phyloP scores from a whole-genome alignment of 64 coral and sea anemone genomes.

The Hydrozoanthus tunicans region DNA sequence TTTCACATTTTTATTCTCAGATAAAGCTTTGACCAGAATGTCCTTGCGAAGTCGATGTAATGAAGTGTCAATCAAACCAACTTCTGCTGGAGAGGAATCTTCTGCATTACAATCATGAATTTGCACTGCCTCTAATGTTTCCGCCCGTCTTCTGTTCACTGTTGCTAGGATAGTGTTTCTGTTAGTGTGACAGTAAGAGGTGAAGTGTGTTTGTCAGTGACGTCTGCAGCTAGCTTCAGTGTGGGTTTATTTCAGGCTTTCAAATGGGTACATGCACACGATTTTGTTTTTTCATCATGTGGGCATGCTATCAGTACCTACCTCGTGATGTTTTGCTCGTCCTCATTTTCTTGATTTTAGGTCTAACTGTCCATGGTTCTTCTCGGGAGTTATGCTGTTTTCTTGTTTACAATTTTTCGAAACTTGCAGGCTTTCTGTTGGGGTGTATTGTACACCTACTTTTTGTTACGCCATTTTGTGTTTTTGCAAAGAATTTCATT shows the following conservation, averaged over 20 bases:
- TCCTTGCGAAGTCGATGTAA: slow-evolving; percentile 7
- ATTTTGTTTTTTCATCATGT: neutral
- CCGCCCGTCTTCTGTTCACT: slow-evolving; percentile 15
- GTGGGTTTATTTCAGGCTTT: slow-evolving; percentile 10
- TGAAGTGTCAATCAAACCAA: slow-evolving; percentile 8
- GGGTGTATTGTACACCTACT: neutral
- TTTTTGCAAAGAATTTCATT: neutral
- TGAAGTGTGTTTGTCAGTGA: neutral
- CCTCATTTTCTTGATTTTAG: neutral
- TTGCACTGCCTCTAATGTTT: slow-evolving; percentile 36
- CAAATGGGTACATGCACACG: neutral
- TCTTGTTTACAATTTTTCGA: neutral
- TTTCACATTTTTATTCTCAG: slow-evolving; percentile 34
- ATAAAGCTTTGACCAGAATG: slow-evolving; percentile 17
- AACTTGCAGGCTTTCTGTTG: neutral
- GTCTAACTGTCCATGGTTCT: neutral
- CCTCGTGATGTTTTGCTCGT: neutral
- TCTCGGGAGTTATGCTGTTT: neutral
- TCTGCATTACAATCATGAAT: slow-evolving; percentile 16
- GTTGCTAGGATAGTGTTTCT: neutral
- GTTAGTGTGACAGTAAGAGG: neutral
- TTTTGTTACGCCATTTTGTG: neutral
- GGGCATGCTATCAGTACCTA: neutral
- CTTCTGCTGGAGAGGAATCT: slow-evolving; percentile 20
- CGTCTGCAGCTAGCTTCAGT: neutral